Evolutionary conservation across 1,140 invertebrate species (phyloP).

Genomic region (Heterodera carotae): DNA sequence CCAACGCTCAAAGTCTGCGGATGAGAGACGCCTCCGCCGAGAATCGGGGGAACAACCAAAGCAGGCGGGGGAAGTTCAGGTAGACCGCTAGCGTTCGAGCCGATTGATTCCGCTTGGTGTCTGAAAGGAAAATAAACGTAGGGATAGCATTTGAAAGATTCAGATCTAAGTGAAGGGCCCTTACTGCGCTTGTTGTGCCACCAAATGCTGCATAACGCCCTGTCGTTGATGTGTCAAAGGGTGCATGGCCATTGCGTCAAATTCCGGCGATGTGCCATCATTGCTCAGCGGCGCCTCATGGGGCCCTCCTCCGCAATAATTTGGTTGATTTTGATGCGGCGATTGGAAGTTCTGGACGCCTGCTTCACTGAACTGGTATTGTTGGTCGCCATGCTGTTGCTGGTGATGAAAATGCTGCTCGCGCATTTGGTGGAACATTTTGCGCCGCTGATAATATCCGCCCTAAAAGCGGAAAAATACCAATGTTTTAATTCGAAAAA

Average conservation of each 20-base stretch:
- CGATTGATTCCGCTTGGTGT: neutral
- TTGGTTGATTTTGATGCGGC: neutral
- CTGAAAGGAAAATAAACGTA: too few species aligned
- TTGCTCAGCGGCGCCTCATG: slow-evolving; percentile 1
- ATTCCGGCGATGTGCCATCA: neutral
- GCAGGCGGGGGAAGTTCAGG: slow-evolving; percentile 4
- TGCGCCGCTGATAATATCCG: neutral
- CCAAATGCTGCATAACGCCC: neutral
- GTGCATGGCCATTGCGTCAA: neutral
- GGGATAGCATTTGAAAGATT: too few species aligned
- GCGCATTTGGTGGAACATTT: neutral
- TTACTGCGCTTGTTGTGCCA: neutral
- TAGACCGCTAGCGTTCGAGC: neutral
- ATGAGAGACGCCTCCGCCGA: slow-evolving; percentile 14
- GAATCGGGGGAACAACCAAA: slow-evolving; percentile 29
- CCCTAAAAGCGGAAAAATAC: neutral
- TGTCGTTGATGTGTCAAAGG: slow-evolving; percentile 16
- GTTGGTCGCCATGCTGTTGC: neutral
- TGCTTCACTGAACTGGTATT: neutral
- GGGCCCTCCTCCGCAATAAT: neutral
- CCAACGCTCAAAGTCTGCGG: neutral
- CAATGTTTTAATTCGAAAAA: too few species aligned
- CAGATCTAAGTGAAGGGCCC: too few species aligned
- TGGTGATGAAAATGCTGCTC: slow-evolving; percentile 9
- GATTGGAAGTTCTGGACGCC: slow-evolving; percentile 2